Conservation (phyloP, 53 echinoderm and acorn worm genomes). For the Arbacia lixula region DNA sequence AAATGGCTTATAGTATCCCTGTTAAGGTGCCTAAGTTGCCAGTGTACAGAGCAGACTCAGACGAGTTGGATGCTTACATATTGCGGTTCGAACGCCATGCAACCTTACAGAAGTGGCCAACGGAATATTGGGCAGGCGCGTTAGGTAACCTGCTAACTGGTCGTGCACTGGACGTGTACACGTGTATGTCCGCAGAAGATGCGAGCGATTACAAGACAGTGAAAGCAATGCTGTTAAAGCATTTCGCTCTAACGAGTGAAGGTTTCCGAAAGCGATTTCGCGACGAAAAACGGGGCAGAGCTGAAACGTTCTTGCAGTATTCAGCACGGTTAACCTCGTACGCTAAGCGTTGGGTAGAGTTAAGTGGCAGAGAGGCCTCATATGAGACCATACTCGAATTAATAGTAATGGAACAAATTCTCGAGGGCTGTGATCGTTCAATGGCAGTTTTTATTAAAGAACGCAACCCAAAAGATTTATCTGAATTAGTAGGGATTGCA, state of each 20-base stretch:
- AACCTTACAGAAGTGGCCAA: constrained; percentile 19
- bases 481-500: too few species aligned
- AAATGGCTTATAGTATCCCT: neutral
- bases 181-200: constrained; percentile 25
- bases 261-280: constrained; percentile 34
- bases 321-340: constrained; percentile 20
- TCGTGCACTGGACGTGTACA: constrained; percentile 9
- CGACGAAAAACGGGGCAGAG: constrained; percentile 6
- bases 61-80: constrained; percentile 38
- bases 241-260: constrained; percentile 44
- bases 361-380: constrained; percentile 16
- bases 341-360: constrained; percentile 21
- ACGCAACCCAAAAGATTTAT: too few species aligned
- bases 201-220: constrained; percentile 21
- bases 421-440: too few species aligned
- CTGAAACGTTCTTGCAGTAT: constrained; percentile 19
- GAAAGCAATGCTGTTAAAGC: constrained; percentile 27
- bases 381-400: too few species aligned
- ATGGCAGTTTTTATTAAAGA: too few species aligned
- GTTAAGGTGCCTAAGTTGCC: constrained; percentile 22
- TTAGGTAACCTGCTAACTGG: constrained; percentile 36
- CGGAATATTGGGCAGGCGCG: constrained; percentile 34
- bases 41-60: constrained; percentile 24
- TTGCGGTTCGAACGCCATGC: constrained; percentile 33
- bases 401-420: too few species aligned